These are phyloP conservation scores for Aselliscus stoliczkanus DNA, from an alignment of 2,797 vertebrate species.

Conservation along the genomic window DNA sequence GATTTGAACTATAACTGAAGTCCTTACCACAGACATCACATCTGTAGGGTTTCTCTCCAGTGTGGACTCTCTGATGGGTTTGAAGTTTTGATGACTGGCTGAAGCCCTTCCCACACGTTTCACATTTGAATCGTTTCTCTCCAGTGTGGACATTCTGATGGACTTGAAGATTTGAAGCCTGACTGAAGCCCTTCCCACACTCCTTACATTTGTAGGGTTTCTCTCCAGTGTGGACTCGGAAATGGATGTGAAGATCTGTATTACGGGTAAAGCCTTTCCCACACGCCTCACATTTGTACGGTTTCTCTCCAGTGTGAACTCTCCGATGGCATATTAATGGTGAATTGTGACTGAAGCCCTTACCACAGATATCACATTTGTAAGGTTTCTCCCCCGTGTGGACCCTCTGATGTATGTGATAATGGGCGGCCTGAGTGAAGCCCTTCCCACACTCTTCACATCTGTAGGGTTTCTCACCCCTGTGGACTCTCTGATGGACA, in stretches of 20 bases:
- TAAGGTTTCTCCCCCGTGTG: conserved; percentile 64
- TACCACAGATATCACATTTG: conserved; percentile 52
- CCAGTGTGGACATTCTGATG: conserved; percentile 68
- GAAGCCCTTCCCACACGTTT: conserved; percentile 50
- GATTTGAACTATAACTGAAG: conserved; percentile 68
- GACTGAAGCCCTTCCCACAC: conserved; percentile 64
- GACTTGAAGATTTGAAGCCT: conserved; percentile 57
- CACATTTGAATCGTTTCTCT: conserved; percentile 59
- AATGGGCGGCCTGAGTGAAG: conserved; percentile 32
- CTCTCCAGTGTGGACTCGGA: conserved; percentile 61
- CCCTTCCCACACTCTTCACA: conserved; percentile 53
- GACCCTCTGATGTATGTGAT: conserved; percentile 40
- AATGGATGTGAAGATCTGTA: conserved; percentile 52
- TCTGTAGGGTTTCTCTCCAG: conserved; percentile 53
- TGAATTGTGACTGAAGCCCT: conserved; percentile 57
- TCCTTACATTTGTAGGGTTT: conserved; percentile 61
- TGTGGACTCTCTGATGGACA: conserved; percentile 51
- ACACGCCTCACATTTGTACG: conserved; percentile 47
- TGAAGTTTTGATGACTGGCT: conserved; percentile 65
- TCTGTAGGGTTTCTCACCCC: conserved; percentile 50
- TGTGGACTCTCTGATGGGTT: conserved; percentile 68
- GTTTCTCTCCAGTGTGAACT: conserved; percentile 67
- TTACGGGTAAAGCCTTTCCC: conserved; percentile 62
- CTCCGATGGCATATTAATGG: conserved; percentile 59
- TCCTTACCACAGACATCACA: conserved; percentile 60